Conservation (phyloP, 2,888 invertebrate genomes). For the Caenorhabditis sp. region DNA sequence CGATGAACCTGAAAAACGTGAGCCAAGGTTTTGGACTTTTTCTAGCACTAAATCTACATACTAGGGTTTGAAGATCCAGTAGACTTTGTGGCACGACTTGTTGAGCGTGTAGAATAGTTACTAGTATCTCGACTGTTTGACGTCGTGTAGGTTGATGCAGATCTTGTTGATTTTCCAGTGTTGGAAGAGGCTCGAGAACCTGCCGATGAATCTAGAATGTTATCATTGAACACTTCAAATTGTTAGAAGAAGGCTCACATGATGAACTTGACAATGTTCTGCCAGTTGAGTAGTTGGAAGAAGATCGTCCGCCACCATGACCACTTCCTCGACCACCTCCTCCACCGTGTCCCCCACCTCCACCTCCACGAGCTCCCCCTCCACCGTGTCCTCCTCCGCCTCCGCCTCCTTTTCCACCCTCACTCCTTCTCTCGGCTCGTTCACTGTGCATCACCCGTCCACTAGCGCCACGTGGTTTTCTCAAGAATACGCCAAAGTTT, state of each 20-base stretch:
- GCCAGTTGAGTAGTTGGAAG: not conserved
- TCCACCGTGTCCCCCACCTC: slow-evolving; percentile 11
- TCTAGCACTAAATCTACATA: too few relatives aligned
- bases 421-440: not conserved
- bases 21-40: too few relatives aligned
- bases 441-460: not conserved
- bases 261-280: not conserved
- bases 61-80: slow-evolving; percentile 7
- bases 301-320: not conserved
- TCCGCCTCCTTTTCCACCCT: slow-evolving; percentile 18
- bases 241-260: too few relatives aligned
- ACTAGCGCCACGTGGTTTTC: slow-evolving; percentile 11
- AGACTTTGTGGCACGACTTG: not conserved
- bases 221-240: too few relatives aligned
- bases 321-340: slow-evolving; percentile 12
- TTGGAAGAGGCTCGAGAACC: too few relatives aligned
- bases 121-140: not conserved
- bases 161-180: not conserved
- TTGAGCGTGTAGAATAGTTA: not conserved
- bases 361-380: slow-evolving; percentile 14
- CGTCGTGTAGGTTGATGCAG: not conserved
- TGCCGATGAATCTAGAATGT: too few relatives aligned
- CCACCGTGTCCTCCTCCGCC: slow-evolving; percentile 12
- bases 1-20: too few relatives aligned
- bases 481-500: slow-evolving; percentile 14